Evolutionary conservation across 2,888 invertebrate species (phyloP), one percentile per base, ranked within the genome.

Genomic region (Alloplasta piceator): DNA sequence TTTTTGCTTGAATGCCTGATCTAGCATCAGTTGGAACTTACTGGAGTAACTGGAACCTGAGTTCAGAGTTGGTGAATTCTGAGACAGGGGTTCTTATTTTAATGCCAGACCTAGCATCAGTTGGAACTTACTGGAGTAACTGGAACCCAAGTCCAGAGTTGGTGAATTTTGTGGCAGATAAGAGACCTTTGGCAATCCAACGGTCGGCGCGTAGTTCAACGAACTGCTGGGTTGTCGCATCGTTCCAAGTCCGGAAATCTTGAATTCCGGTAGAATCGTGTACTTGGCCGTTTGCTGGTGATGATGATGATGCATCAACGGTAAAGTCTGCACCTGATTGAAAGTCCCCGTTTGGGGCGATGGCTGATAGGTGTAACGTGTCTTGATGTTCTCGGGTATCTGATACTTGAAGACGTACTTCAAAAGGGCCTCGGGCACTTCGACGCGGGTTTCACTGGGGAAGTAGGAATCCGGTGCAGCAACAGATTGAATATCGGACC

Each of bases 331-430:
- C 26, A 85, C 66, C 78, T 86, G 86, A 50, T 85, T 84, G 73
- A 86, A 67, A 14, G 82, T 75, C 79, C 85, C 86, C 39, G 85
- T 78, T 6, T 76, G 56, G 9, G 83, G 68, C 43, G 86, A 79
- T 43, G 85, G 86, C 52, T 84, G 84, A 52, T 85, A 86, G 1
- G 87, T 82, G 78, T 86, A 79, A 56, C 82, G 84, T 39, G 82
- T 64, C 66, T 87, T 88, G 55, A 85, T 50, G 56, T 87, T 85
- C 14, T 86, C 80, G 14, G 86, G 86, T 56, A 84, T 43, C 26
- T 78, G 68, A 60, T 87, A 86, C 83, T 86, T 83, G 56, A 85
- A 48, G 36, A 81, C 74, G 55, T 81, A 81, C 61, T 81, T 81
- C 61, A 81, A 50, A 9, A 78, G 73, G 10, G 74, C 78, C 52